Evolutionary conservation across 1,140 invertebrate genomes (phyloP).

Genomic region (Laupala kohalensis): DNA sequence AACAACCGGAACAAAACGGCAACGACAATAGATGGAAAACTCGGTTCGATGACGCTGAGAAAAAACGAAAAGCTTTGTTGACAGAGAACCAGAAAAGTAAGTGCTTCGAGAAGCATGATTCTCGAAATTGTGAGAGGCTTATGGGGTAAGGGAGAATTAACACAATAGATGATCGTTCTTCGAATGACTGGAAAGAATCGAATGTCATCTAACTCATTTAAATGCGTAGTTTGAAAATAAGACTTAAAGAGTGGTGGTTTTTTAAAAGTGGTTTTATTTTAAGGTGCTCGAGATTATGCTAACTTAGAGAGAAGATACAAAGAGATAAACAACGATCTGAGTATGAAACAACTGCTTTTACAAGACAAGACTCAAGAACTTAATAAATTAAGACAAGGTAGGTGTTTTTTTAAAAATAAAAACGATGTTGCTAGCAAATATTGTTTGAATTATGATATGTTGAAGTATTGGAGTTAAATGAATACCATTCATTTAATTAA

Average conservation of each 20-base stretch:
- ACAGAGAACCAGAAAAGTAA: conserved; percentile 53
- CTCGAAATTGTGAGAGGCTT: no score
- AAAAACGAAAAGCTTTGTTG: conserved; percentile 44
- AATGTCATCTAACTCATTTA: background rate
- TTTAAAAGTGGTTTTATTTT: conserved; percentile 16
- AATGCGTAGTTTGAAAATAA: background rate
- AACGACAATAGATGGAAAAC: conserved; percentile 37
- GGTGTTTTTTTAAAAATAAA: conserved; percentile 4
- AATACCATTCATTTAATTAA: background rate
- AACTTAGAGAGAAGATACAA: conserved; percentile 44
- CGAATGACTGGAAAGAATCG: background rate
- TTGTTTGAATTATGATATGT: background rate
- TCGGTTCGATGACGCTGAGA: conserved; percentile 52
- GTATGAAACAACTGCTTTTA: conserved; percentile 38
- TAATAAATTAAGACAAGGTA: conserved; percentile 39
- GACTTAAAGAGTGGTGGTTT: background rate
- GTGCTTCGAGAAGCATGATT: no score
- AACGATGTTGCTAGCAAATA: background rate
- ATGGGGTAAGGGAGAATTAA: conserved; percentile 11
- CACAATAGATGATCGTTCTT: background rate
- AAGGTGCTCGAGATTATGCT: conserved; percentile 42
- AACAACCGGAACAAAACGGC: background rate
- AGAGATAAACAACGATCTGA: conserved; percentile 39
- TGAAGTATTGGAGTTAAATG: background rate
- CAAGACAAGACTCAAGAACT: conserved; percentile 45